phyloP scores from a whole-genome alignment of 2,113 vertebrate species.

The Ageneiosus marmoratus region DNA sequence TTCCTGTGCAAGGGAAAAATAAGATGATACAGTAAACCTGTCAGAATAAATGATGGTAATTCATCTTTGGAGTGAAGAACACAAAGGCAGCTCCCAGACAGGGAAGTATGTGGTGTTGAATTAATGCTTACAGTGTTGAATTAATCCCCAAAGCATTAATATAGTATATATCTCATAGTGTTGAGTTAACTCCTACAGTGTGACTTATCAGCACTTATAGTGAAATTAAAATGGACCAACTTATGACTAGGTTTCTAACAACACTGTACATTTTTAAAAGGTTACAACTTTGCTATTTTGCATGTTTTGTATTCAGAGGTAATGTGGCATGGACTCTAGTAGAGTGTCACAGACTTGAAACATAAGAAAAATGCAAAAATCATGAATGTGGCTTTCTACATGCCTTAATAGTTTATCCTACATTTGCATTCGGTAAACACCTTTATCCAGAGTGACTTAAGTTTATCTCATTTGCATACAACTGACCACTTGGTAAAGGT shows the following conservation, averaged over 20 bases:
- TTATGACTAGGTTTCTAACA: background rate
- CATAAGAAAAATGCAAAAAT: background rate
- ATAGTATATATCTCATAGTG: background rate
- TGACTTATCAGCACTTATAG: background rate
- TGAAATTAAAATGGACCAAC: background rate
- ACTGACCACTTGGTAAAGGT: no score
- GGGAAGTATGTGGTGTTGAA: conserved; percentile 1
- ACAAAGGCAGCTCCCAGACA: conserved; percentile 9
- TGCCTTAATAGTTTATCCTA: no score
- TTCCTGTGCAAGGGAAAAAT: conserved; percentile 5
- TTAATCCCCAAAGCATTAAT: conserved; percentile 21
- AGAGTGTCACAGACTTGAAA: background rate
- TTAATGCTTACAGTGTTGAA: background rate
- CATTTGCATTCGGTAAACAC: no score
- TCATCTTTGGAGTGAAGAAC: conserved; percentile 27
- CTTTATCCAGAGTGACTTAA: no score
- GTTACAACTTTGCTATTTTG: background rate
- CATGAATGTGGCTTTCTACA: background rate
- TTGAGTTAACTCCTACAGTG: background rate
- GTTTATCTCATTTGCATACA: no score
- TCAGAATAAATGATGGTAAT: conserved; percentile 32
- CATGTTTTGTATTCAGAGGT: background rate
- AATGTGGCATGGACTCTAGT: background rate
- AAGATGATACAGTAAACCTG: conserved; percentile 7
- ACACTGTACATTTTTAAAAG: no score